phyloP scores from a whole-genome alignment of 92 coral and sea anemone genomes.

The Pocillopora grandis region DNA sequence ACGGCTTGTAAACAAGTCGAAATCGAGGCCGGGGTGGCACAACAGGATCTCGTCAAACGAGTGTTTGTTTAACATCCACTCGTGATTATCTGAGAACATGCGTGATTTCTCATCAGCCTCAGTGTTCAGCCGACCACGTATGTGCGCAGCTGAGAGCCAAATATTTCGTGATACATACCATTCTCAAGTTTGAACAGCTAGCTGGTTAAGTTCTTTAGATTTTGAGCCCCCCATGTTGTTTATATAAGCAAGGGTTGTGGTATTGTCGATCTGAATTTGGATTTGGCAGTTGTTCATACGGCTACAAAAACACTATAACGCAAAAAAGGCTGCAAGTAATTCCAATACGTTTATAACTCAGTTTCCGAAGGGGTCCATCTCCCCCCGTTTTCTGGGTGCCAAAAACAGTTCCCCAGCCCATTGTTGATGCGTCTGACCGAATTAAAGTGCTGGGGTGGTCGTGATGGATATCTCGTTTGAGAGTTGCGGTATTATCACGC shows the following conservation, averaged over 20 bases:
- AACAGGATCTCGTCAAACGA: constrained; percentile 33
- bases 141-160: constrained; percentile 72
- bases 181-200: constrained; percentile 56
- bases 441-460: constrained; percentile 23
- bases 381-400: background rate
- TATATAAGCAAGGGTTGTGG: constrained; percentile 61
- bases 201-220: constrained; percentile 47
- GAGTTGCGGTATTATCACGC: background rate
- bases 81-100: constrained; percentile 10
- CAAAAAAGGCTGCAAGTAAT: constrained; percentile 63
- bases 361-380: constrained; percentile 52
- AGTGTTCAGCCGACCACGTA: constrained; percentile 44
- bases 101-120: constrained; percentile 63
- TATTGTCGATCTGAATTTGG: constrained; percentile 52
- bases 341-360: constrained; percentile 52
- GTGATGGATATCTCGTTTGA: constrained; percentile 11
- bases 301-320: constrained; percentile 49
- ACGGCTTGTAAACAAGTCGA: constrained; percentile 76
- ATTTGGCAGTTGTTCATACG: constrained; percentile 32
- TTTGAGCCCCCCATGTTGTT: constrained; percentile 68
- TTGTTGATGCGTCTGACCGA: constrained; percentile 30
- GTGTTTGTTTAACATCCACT: constrained; percentile 56
- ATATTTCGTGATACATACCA: constrained; percentile 56
- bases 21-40: constrained; percentile 40
- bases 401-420: constrained; percentile 27